Evolutionary conservation across 2,888 invertebrate species (phyloP).

Genomic region (Dascillus cervinus): DNA sequence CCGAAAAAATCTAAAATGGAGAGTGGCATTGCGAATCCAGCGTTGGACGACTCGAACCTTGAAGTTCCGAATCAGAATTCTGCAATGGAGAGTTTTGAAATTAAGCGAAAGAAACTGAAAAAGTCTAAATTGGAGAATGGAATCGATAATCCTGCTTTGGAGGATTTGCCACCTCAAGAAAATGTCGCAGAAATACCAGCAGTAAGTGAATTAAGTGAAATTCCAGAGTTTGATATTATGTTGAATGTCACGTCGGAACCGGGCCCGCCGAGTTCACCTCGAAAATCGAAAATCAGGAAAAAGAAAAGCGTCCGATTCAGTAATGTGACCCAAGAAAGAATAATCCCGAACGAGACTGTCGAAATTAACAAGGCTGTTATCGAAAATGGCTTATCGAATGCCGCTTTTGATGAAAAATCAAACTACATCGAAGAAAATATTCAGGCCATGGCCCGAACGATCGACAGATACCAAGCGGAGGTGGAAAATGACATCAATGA

Average conservation of each 20-base stretch:
- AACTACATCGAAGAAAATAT: slow-evolving; percentile 28
- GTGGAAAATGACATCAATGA: slow-evolving; percentile 41
- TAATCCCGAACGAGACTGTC: slow-evolving; percentile 27
- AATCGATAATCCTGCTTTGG: slow-evolving; percentile 17
- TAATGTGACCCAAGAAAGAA: slow-evolving; percentile 27
- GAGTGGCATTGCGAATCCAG: slow-evolving; percentile 20
- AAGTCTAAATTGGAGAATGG: slow-evolving; percentile 3
- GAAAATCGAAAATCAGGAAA: slow-evolving; percentile 1
- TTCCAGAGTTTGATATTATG: slow-evolving; percentile 13
- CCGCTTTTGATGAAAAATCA: slow-evolving; percentile 22
- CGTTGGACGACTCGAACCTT: slow-evolving; percentile 13
- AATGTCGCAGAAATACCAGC: slow-evolving; percentile 4
- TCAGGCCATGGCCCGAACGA: slow-evolving; percentile 25
- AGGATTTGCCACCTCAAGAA: slow-evolving; percentile 8
- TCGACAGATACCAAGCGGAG: slow-evolving; percentile 36
- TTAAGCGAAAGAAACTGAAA: slow-evolving; percentile 7
- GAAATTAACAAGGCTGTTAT: slow-evolving; percentile 20
- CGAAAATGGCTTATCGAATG: slow-evolving; percentile 22
- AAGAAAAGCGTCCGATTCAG: slow-evolving; percentile 28
- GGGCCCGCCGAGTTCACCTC: neutral
- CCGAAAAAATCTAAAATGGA: slow-evolving; percentile 5
- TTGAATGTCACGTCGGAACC: slow-evolving; percentile 16
- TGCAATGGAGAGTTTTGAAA: slow-evolving; percentile 14
- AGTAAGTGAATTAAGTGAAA: slow-evolving; percentile 1
- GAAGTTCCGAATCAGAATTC: slow-evolving; percentile 9